phyloP scores from a whole-genome alignment of 2,888 invertebrate genomes.

The Torymus texanus region DNA sequence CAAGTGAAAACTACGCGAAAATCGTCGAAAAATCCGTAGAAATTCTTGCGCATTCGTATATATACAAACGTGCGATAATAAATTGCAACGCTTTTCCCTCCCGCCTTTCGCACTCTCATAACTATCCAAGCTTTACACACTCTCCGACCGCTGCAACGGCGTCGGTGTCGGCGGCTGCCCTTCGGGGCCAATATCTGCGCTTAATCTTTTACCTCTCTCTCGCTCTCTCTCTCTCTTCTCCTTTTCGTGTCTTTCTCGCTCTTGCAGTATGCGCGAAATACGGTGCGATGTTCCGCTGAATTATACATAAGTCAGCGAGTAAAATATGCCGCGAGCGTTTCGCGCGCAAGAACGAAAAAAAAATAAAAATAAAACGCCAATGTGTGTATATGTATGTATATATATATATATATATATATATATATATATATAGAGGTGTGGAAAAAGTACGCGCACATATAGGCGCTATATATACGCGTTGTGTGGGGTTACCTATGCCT shows the following conservation, averaged over 20 bases:
- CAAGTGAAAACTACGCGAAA: no score
- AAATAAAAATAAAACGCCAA: no score
- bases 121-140: background rate
- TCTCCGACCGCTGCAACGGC: conserved; percentile 15
- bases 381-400: no score
- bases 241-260: conserved; percentile 43
- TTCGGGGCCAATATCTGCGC: conserved; percentile 62
- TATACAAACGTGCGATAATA: conserved; percentile 19
- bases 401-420: no score
- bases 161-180: conserved; percentile 18
- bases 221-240: conserved; percentile 60
- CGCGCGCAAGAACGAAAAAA: no score
- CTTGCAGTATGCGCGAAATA: conserved; percentile 64
- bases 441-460: no score
- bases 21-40: no score
- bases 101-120: conserved; percentile 25
- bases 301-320: conserved; percentile 70
- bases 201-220: conserved; percentile 67
- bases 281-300: conserved; percentile 66
- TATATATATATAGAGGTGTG: no score
- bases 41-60: no score
- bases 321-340: conserved; percentile 57
- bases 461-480: no score
- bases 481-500: no score
- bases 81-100: conserved; percentile 50